Conservation (phyloP, 2,797 vertebrate genomes). For the Sylvilagus floridanus region DNA sequence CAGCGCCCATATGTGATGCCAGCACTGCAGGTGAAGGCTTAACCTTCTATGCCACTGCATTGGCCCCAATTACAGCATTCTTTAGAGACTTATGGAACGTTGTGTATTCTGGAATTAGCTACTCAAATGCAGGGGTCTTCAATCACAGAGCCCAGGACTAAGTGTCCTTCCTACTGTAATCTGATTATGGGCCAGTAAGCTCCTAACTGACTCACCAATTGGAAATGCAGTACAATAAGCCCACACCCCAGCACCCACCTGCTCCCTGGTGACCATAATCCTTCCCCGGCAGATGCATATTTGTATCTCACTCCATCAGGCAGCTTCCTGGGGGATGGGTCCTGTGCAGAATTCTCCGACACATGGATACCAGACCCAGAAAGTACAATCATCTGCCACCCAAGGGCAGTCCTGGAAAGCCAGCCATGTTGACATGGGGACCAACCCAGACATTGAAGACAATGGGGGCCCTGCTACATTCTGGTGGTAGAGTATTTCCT, state of each 20-base stretch:
- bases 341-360: background rate
- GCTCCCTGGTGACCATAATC: background rate
- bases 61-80: no score
- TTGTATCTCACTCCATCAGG: background rate
- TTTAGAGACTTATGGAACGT: no score
- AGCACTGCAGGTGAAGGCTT: no score
- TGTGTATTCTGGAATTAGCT: background rate
- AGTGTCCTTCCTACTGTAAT: background rate
- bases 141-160: background rate
- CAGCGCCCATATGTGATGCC: no score
- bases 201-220: background rate
- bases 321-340: background rate
- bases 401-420: background rate
- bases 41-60: no score
- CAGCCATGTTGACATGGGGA: fast-evolving
- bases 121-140: background rate
- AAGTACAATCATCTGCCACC: background rate
- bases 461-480: no score
- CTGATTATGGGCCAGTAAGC: background rate
- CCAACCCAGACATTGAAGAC: background rate
- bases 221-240: background rate
- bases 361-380: background rate
- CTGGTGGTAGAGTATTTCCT: background rate
- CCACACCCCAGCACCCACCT: fast-evolving
- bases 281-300: background rate